Evolutionary conservation across 2,113 vertebrate genomes (phyloP).

Genomic region (Neolamprologus toae): DNA sequence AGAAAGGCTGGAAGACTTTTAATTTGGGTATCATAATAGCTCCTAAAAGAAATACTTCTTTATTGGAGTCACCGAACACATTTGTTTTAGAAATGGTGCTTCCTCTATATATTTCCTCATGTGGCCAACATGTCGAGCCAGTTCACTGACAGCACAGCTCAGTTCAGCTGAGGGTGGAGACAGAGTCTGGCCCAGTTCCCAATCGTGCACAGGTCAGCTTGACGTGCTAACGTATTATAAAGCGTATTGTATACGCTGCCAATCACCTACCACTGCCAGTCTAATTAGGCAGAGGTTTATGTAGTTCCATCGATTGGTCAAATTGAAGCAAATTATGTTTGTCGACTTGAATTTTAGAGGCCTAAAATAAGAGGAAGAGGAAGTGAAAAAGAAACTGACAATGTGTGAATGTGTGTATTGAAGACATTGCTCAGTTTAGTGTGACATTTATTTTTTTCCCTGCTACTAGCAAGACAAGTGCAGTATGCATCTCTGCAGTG

Average conservation of each 20-base stretch:
- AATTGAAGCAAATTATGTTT: background rate
- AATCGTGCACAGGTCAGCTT: background rate
- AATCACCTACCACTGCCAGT: background rate
- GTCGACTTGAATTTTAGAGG: background rate
- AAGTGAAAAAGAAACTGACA: constrained; percentile 21
- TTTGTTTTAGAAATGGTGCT: background rate
- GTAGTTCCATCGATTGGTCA: background rate
- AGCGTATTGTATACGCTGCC: background rate
- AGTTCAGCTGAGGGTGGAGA: background rate
- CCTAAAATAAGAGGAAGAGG: background rate
- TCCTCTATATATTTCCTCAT: background rate
- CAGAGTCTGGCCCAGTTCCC: background rate
- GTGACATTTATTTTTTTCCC: background rate
- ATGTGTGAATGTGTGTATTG: background rate
- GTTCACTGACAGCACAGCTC: background rate
- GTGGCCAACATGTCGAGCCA: background rate
- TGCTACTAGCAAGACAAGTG: background rate
- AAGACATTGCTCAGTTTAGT: background rate
- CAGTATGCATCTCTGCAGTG: background rate
- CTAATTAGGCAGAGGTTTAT: background rate
- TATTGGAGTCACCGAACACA: background rate
- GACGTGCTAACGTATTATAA: rapidly evolving
- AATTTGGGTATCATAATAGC: background rate
- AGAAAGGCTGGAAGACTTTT: background rate
- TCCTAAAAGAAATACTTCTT: background rate